These are phyloP conservation scores for Phoebastria nigripes DNA, from an alignment of 2,797 vertebrate genomes.

Conservation along the genomic window DNA sequence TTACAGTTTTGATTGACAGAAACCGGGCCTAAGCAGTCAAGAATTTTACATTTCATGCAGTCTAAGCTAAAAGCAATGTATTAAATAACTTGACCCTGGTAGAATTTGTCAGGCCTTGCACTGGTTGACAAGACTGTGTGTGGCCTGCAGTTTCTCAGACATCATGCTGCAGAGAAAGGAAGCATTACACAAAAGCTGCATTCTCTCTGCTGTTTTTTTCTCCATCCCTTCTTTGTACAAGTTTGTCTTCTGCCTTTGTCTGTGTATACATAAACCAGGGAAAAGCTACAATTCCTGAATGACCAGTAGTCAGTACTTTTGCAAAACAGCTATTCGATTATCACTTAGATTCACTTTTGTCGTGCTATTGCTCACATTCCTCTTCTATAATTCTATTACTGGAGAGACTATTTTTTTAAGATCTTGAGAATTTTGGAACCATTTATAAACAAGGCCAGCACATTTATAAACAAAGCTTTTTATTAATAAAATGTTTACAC, in stretches of 20 bases:
- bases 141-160: constrained; percentile 24
- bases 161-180: not conserved
- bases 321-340: not conserved
- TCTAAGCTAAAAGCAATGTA: not conserved
- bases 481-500: constrained; percentile 80
- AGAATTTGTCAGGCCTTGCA: not conserved
- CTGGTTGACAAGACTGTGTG: not conserved
- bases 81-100: not conserved
- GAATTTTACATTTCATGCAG: not conserved
- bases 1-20: not conserved
- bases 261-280: not conserved
- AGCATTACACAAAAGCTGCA: constrained; percentile 14
- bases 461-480: constrained; percentile 75
- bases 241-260: not conserved
- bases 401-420: constrained; percentile 21
- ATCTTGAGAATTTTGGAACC: constrained; percentile 37
- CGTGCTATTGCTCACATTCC: not conserved
- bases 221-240: not conserved
- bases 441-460: constrained; percentile 44
- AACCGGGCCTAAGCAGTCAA: not conserved
- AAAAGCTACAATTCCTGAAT: not conserved
- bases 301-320: not conserved
- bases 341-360: not conserved
- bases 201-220: constrained; percentile 7
- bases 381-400: not conserved